These are phyloP conservation scores for Cherax quadricarinatus DNA, from an alignment of 1,140 invertebrate genomes.

Conservation along the genomic window DNA sequence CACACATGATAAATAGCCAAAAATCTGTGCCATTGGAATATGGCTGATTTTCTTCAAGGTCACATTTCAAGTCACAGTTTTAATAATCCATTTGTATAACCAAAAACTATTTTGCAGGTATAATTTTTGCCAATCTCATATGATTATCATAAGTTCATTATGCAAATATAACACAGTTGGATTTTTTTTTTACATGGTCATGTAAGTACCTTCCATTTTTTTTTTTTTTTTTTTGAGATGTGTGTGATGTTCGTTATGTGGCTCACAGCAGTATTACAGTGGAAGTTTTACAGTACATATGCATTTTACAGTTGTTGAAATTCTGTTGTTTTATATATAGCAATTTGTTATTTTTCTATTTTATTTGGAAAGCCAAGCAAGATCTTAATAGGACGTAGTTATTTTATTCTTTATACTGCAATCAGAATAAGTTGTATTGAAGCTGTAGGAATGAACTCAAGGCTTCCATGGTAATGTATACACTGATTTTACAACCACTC, in stretches of 20 bases:
- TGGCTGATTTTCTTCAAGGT: background rate
- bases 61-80: background rate
- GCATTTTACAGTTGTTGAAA: background rate
- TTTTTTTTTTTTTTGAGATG: background rate
- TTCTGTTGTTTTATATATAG: too few relatives aligned
- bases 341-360: background rate
- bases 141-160: background rate
- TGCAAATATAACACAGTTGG: background rate
- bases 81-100: constrained; percentile 5
- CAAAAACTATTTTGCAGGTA: background rate
- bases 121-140: background rate
- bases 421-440: background rate
- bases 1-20: background rate
- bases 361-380: background rate
- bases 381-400: background rate
- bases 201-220: background rate
- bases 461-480: background rate
- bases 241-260: background rate
- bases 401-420: background rate
- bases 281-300: background rate
- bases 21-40: background rate
- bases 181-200: too few relatives aligned
- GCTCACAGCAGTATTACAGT: too few relatives aligned
- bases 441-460: background rate
- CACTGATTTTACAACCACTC: background rate